Percentiles rank a stretch among this genome's conserved stretches.
Evolutionary conservation across 2,888 invertebrate species (phyloP).

Genomic region (Parochlus steinenii): DNA sequence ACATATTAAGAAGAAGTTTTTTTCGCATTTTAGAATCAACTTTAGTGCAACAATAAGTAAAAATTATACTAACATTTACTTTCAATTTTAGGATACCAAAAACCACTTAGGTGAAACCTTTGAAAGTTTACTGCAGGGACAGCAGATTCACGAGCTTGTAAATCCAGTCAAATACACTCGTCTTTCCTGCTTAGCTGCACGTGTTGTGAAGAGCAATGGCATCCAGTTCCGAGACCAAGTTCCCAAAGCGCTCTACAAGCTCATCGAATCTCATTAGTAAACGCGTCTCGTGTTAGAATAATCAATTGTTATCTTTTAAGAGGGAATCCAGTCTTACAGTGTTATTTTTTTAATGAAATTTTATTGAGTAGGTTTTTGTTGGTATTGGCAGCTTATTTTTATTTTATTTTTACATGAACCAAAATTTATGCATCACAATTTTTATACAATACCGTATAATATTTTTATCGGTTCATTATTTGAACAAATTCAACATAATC

Average conservation of each 20-base stretch:
- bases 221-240: conserved; percentile 43
- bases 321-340: no score
- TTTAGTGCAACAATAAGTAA: not conserved
- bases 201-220: conserved; percentile 53
- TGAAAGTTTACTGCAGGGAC: conserved; percentile 45
- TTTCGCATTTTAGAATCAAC: not conserved
- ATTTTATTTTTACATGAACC: no score
- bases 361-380: no score
- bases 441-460: no score
- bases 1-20: not conserved
- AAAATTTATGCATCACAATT: no score
- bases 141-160: conserved; percentile 45
- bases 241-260: conserved; percentile 35
- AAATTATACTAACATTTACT: conserved; percentile 1
- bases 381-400: no score
- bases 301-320: no score
- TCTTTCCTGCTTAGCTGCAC: conserved; percentile 74
- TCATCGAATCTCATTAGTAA: conserved; percentile 28
- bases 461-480: no score
- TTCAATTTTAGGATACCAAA: conserved; percentile 34
- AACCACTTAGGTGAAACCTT: conserved; percentile 64
- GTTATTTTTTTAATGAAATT: no score
- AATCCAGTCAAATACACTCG: conserved; percentile 64
- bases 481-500: no score
- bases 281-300: no score